A percentile compares a stretch with the other conserved stretches of the same genome.
Conservation (phyloP, 2,888 invertebrate genomes). For the Tethea ocularis region DNA sequence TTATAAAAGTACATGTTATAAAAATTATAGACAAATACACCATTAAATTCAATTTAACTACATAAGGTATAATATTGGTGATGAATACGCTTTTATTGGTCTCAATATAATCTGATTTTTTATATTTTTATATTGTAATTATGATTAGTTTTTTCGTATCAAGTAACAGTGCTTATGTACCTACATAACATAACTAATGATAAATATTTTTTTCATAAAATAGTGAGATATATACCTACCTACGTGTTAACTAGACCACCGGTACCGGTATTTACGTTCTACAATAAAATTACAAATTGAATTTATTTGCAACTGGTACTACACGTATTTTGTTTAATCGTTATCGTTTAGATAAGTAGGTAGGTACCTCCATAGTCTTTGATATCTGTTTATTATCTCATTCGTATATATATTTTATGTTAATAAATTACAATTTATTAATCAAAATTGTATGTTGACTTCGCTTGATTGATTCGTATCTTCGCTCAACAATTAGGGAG, state of each 20-base stretch:
- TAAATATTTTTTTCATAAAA: no score
- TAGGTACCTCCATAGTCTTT: neutral
- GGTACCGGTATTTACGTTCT: no score
- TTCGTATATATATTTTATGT: neutral
- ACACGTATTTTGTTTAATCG: neutral
- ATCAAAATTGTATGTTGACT: no score
- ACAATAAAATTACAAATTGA: no score
- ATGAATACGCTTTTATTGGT: neutral
- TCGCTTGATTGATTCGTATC: no score
- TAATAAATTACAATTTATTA: no score
- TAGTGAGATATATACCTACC: no score
- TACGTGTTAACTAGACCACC: no score
- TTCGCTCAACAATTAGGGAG: no score
- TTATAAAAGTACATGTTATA: neutral
- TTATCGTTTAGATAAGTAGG: neutral
- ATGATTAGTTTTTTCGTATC: neutral
- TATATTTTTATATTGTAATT: neutral
- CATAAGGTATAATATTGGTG: neutral
- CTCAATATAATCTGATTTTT: neutral
- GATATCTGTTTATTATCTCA: neutral
- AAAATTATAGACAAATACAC: neutral
- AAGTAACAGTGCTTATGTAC: neutral
- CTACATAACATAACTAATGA: no score
- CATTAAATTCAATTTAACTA: neutral
- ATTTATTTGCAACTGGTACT: no score